These are phyloP conservation scores for Myotis vivesi DNA, from an alignment of 2,797 vertebrate species.

Conservation along the genomic window DNA sequence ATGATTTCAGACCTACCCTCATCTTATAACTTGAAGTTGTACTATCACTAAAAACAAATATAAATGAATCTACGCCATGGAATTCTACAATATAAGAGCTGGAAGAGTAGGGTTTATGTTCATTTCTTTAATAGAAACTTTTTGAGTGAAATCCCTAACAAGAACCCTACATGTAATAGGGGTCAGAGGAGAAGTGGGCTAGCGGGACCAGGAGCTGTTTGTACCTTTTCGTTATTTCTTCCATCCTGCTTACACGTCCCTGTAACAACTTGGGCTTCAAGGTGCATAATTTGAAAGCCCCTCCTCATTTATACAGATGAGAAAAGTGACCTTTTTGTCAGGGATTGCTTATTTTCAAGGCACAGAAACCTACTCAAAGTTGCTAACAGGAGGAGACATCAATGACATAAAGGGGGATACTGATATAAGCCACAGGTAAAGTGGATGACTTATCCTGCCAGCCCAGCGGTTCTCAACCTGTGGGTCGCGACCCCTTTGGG, in stretches of 20 bases:
- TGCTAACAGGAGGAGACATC: not conserved
- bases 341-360: not conserved
- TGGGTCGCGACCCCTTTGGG: no score
- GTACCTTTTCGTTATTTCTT: not conserved
- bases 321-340: not conserved
- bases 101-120: not conserved
- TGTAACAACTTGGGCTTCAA: not conserved
- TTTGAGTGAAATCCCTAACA: not conserved
- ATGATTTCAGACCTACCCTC: not conserved
- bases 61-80: not conserved
- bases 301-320: not conserved
- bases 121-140: not conserved
- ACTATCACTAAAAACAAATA: not conserved
- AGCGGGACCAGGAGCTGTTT: not conserved
- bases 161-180: not conserved
- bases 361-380: conserved; percentile 22
- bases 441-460: not conserved
- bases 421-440: not conserved
- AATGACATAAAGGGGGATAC: not conserved
- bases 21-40: conserved; percentile 3
- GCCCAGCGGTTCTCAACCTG: no score
- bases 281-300: not conserved
- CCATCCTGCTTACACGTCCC: not conserved
- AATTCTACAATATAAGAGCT: not conserved
- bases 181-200: not conserved